Base-by-base conservation (phyloP, 2,113 vertebrate genomes). In the Anhinga rufa region DNA sequence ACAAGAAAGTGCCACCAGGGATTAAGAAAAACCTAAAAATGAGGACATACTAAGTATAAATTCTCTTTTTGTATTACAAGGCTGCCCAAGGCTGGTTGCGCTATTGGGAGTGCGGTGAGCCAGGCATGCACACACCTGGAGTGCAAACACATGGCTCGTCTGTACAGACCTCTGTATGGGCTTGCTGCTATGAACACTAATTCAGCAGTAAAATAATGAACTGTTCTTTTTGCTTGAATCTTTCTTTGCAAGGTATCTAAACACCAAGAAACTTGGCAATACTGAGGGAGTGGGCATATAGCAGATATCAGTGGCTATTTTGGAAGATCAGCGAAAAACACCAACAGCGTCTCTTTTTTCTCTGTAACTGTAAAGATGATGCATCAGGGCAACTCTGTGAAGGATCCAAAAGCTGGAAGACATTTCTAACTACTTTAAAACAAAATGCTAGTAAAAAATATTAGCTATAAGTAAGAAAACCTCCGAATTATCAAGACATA, bases 141-240 rank as follows among this genome's bases (percentile, higher is more conserved):
- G 10, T 17, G 61, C 38, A 29, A 52, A 52, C 28, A 19, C 10
- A 13, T 1, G 26, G 52, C 61, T 75, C 2, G 3, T 18, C 36
- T 5, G 5, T 13, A 22, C 9, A 4, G 36, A 48, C 26, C 5
- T 26, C 40, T 4, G 7, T 2, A 21, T 5, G 1, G 13, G 15
- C 29, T 42, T 2, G 6, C 14, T 48, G 52, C 79, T 12, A 2
- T 7, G 38, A 66, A 34, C 9, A 17, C 21, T 24, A 79, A 46
- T 17, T 22, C 25, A 46, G 62, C 14, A 52, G 32, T 7, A 38
- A 42, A 61, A 66, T 19, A 20, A 86, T 4, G 11, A 55, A 28
- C 13, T 38, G 6, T 5, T 26, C n/a, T 13, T 60, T 66, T 51
- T 40, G 10, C 55, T n/a, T 28, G 20, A 49, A 40, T 70, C 46